A percentile compares a stretch with the other conserved stretches of the same genome.
Conservation (phyloP, 2,888 invertebrate genomes). For the Calephelis perditalis region DNA sequence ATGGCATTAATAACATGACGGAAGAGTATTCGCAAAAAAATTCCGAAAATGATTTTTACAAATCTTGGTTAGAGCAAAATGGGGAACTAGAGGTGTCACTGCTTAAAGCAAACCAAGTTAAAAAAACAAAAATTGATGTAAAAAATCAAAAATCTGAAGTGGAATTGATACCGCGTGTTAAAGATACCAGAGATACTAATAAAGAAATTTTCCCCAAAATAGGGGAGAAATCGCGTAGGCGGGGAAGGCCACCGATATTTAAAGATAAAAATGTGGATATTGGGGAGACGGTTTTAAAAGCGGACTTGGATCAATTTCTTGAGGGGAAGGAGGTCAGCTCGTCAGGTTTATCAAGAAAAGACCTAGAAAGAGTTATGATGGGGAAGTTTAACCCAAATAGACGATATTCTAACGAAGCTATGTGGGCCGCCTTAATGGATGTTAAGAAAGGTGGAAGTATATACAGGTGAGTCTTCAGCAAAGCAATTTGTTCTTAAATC, state of each 20-base stretch:
- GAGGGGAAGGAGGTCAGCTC: slow-evolving; percentile 72
- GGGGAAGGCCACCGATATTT: slow-evolving; percentile 65
- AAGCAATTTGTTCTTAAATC: background rate
- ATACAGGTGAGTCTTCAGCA: slow-evolving; percentile 58
- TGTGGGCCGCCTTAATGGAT: slow-evolving; percentile 79
- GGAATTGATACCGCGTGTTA: slow-evolving; percentile 60
- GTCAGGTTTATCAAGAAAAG: slow-evolving; percentile 67
- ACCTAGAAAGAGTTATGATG: slow-evolving; percentile 72
- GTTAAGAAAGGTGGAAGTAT: slow-evolving; percentile 80
- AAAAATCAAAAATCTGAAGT: slow-evolving; percentile 61
- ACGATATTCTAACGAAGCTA: slow-evolving; percentile 71
- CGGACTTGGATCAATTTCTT: slow-evolving; percentile 70
- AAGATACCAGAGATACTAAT: slow-evolving; percentile 39
- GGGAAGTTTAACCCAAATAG: slow-evolving; percentile 73
- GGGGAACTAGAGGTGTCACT: slow-evolving; percentile 70
- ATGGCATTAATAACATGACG: slow-evolving; percentile 57
- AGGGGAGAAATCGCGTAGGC: slow-evolving; percentile 50
- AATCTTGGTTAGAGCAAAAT: slow-evolving; percentile 70
- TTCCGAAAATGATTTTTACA: slow-evolving; percentile 65
- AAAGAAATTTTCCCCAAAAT: slow-evolving; percentile 49
- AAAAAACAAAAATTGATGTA: slow-evolving; percentile 44
- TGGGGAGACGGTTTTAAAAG: slow-evolving; percentile 65
- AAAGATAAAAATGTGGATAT: slow-evolving; percentile 67
- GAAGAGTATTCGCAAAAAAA: slow-evolving; percentile 44
- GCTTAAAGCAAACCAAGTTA: slow-evolving; percentile 54